Percentiles rank a stretch among this genome's conserved stretches.
These are phyloP conservation scores for Hydra vulgaris DNA, from an alignment of 30 jellyfish, hydroid and myxozoan genomes.

Conservation along the genomic window DNA sequence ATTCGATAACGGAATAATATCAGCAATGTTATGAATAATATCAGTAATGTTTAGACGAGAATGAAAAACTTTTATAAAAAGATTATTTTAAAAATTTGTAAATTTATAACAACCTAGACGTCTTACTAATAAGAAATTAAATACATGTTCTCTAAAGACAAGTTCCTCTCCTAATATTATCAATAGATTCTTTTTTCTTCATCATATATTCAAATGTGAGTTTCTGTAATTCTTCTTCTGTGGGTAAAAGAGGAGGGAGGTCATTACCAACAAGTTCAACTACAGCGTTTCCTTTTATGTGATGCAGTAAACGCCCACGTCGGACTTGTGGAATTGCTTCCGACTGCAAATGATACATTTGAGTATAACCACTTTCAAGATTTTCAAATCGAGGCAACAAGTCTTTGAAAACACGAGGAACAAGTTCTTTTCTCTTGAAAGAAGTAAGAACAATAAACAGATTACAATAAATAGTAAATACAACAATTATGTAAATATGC, in stretches of 20 bases:
- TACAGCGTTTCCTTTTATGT: constrained; percentile 31
- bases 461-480: too few species aligned
- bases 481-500: too few species aligned
- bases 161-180: neutral
- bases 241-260: constrained; percentile 50
- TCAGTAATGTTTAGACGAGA: too few species aligned
- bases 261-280: constrained; percentile 64
- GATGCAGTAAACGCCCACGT: constrained; percentile 23
- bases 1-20: too few species aligned
- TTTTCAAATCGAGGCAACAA: constrained; percentile 56
- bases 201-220: constrained; percentile 30
- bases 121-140: neutral
- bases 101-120: too few species aligned
- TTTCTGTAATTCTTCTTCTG: constrained; percentile 49
- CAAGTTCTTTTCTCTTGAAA: constrained; percentile 61
- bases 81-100: too few species aligned
- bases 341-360: constrained; percentile 38
- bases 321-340: constrained; percentile 32
- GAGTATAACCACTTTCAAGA: constrained; percentile 41
- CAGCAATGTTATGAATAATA: too few species aligned
- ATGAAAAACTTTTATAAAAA: too few species aligned
- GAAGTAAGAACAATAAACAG: neutral
- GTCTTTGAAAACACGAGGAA: constrained; percentile 70
- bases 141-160: neutral
- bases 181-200: constrained; percentile 13